These are phyloP conservation scores for Gnathonemus longibarbis DNA, from an alignment of 2,113 vertebrate species.

Conservation along the genomic window DNA sequence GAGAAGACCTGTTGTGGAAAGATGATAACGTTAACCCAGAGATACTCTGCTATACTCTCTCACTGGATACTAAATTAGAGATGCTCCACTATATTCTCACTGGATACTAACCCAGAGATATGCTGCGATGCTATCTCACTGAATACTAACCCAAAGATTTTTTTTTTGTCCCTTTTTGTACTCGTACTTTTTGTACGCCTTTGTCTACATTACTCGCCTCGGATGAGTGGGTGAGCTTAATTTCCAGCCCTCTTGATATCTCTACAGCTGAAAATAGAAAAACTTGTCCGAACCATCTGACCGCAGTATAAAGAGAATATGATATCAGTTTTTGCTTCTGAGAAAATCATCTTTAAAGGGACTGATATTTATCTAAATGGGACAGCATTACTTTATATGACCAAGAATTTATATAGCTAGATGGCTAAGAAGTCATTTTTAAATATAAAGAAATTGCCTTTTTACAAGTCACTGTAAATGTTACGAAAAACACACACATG, in stretches of 20 bases:
- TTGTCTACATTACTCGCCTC: background rate
- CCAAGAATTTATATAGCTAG: background rate
- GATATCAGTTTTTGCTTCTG: background rate
- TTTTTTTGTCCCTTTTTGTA: background rate
- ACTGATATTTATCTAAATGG: background rate
- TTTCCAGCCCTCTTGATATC: background rate
- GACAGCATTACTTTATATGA: background rate
- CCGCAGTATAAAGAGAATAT: background rate
- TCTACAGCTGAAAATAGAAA: background rate
- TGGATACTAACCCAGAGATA: background rate
- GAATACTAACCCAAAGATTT: background rate
- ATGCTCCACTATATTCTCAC: background rate
- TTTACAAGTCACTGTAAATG: conserved; percentile 7
- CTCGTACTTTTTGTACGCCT: too few relatives aligned
- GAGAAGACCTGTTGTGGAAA: conserved; percentile 65
- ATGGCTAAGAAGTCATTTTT: too few relatives aligned
- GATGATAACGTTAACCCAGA: background rate
- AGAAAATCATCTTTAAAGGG: background rate
- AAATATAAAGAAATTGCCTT: background rate
- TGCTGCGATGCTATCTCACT: background rate
- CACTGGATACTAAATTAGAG: background rate
- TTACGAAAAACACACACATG: background rate
- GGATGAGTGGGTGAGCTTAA: background rate
- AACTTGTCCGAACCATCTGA: background rate
- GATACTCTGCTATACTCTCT: background rate